phyloP scores from a whole-genome alignment of 2,797 vertebrate species.

The Gymnocypris eckloni region DNA sequence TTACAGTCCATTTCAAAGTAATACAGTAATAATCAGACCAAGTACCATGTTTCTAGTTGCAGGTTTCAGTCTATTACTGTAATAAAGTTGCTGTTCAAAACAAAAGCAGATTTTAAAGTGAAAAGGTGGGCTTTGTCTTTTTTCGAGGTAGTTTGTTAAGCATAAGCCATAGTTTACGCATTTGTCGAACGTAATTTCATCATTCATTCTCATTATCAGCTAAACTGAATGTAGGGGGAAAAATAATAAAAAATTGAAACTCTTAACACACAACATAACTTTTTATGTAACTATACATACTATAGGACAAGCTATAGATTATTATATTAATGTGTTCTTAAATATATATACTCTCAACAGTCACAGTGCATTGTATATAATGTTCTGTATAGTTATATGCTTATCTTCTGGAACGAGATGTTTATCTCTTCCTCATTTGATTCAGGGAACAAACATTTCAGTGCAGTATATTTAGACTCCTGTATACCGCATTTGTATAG shows the following conservation, averaged over 20 bases:
- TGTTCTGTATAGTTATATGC: constrained; percentile 78
- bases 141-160: constrained; percentile 22
- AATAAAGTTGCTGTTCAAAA: background rate
- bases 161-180: constrained; percentile 35
- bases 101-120: background rate
- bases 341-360: constrained; percentile 71
- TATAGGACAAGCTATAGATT: constrained; percentile 75
- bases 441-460: constrained; percentile 81
- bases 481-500: constrained; percentile 65
- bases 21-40: background rate
- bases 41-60: background rate
- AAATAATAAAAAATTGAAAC: constrained; percentile 62
- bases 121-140: constrained; percentile 21
- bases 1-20: background rate
- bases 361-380: constrained; percentile 78
- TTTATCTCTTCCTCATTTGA: constrained; percentile 73
- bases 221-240: constrained; percentile 79
- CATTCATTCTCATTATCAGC: constrained; percentile 65
- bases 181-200: constrained; percentile 56
- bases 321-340: constrained; percentile 61
- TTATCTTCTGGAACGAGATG: constrained; percentile 74
- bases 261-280: constrained; percentile 71
- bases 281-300: constrained; percentile 78
- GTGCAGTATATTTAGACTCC: constrained; percentile 71
- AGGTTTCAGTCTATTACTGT: background rate